Base-by-base conservation (phyloP, 2,888 invertebrate genomes). In the Lithophane ornitopus region DNA sequence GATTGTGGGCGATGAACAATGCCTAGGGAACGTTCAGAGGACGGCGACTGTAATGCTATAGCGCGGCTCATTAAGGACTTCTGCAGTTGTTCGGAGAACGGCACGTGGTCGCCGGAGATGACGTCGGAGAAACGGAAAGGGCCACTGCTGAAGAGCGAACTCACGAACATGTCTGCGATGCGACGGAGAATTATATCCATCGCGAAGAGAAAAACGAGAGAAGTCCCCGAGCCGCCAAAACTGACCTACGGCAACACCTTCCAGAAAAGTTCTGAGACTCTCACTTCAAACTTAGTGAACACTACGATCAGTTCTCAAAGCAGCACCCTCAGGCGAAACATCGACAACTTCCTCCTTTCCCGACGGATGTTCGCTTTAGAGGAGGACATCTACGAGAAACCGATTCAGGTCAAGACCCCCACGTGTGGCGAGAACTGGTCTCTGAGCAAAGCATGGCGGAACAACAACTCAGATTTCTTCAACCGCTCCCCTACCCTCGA, bases 41-140 rank as follows among this genome's bases (percentile, higher is more conserved):
- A 93, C 70, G 95, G 95, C 80, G 94, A 93, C 88, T 96, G 97
- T 88, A 95, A 94, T 82, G 94, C 96, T 62, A 93, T 97, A 88
- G 96, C 94, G 41, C 93, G 96, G 78, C 90, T 96, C 44, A 93
- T 97, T 41, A 97, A 96, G 83, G 96, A 96, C 89, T 93, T 96
- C 85, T 97, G 96, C 86, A 96, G 96, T 82, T 97, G 97, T 74
- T 94, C 96, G 0, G 96, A 96, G 83, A 95, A 96, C 93, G 97
- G 94, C 59, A 95, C 96, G 69, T 96, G 96, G 96, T 96, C 96
- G 0, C 97, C 96, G 2, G 95, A 96, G 26, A 96, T 96, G 95
- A 96, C 96, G 34, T 90, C 95, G 2, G 94, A 95, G 7, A 93
- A 92, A 67, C 88, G 94, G 44, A 94, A 94, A 76, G 95, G 95